Evolutionary conservation across 2,113 vertebrate species (phyloP), one percentile per base, ranked within the genome.

Genomic region (Synodontis membranacea): DNA sequence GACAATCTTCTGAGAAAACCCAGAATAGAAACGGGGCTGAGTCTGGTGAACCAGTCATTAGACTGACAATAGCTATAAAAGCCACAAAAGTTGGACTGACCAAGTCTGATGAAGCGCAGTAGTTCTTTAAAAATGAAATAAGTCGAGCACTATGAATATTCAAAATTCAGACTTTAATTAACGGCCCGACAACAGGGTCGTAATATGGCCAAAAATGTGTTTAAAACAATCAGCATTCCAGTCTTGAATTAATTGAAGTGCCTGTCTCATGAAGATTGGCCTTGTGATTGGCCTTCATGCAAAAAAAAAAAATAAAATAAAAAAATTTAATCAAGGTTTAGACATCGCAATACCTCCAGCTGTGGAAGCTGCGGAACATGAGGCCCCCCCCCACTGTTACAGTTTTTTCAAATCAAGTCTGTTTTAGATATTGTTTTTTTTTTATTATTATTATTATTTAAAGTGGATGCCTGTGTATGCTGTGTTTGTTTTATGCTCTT

Each of bases 1-100:
- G 46, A 62, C 74, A 34, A 52, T 58, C 34, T 80, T 78, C 34
- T 37, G 58, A 68, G 76, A 50, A 72, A 72, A 19, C 48, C 74
- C 23, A 28, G 74, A 86, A 79, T 23, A 68, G 84, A 50, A 39
- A 56, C 31, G 37, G 83, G 50, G 64, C 19, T 39, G 48, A 76
- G 54, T 15, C 1, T 50, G 46, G 52, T 21, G 12, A 70, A 68
- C 28, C 19, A 6, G 48, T 75, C 50, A 84, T 84, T 56, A 74
- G n/a, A 58, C 3, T 28, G 19, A 48, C 31, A 50, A 25, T 39
- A 72, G 25, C 34, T 54, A 37, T 14, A 56, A 52, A 84, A 75
- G 66, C 34, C 68, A 31, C 25, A 44, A 58, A 58, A 46, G 23
- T 66, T 82, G 66, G 14, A 66, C 60, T 84, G 50, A 75, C 12